Conservation (phyloP, 2,888 invertebrate genomes). For the Drosophila ezoana region DNA sequence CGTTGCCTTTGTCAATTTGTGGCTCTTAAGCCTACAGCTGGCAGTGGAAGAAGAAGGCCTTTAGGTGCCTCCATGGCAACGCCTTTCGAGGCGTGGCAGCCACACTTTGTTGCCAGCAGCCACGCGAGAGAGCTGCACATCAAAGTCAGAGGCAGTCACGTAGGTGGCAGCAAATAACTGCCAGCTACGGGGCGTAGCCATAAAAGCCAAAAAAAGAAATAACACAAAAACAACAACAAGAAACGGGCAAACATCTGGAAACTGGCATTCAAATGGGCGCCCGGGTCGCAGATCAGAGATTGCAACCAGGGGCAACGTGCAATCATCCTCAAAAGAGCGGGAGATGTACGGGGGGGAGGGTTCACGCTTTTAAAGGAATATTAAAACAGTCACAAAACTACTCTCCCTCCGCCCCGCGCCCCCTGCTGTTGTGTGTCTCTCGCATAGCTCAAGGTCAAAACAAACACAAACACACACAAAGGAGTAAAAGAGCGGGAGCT, state of each 20-base stretch:
- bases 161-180: slow-evolving; percentile 73
- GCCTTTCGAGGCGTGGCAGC: slow-evolving; percentile 18
- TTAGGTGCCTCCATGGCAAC: slow-evolving; percentile 39
- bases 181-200: slow-evolving; percentile 41
- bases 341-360: background rate
- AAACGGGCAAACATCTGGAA: slow-evolving; percentile 24
- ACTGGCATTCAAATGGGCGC: slow-evolving; percentile 38
- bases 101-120: slow-evolving; percentile 34
- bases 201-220: slow-evolving; percentile 14
- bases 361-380: slow-evolving; percentile 68
- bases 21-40: slow-evolving; percentile 44
- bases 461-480: slow-evolving; percentile 22
- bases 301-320: slow-evolving; percentile 26
- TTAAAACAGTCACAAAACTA: slow-evolving; percentile 61
- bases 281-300: slow-evolving; percentile 18
- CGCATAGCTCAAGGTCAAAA: slow-evolving; percentile 70
- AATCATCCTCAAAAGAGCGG: slow-evolving; percentile 22
- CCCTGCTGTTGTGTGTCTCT: slow-evolving; percentile 18
- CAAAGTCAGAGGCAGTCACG: slow-evolving; percentile 58
- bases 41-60: slow-evolving; percentile 2
- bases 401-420: slow-evolving; percentile 1
- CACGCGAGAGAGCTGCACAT: slow-evolving; percentile 39
- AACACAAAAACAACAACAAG: background rate
- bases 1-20: slow-evolving; percentile 49
- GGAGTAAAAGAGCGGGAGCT: slow-evolving; percentile 13